Base-by-base conservation (phyloP, 2,797 vertebrate genomes). In the Spondyliosoma cantharus region DNA sequence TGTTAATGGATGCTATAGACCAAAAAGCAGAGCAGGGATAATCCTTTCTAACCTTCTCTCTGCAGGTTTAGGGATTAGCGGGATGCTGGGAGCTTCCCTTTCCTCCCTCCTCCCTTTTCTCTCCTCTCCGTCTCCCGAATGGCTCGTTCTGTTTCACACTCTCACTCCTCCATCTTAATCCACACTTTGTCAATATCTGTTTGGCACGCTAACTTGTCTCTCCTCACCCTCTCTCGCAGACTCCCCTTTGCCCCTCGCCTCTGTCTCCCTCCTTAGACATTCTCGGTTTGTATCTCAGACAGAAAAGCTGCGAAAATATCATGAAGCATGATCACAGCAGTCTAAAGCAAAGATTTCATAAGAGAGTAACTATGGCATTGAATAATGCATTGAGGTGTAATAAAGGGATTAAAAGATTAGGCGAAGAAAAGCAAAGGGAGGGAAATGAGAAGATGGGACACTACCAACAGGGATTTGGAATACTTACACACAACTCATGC, bases 31-130 rank as follows among this genome's bases (percentile, higher is more conserved):
- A 86, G 85, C 76, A 69, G 81, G 68, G 84, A 90, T 91, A 88
- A 92, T 90, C 90, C 87, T 77, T 81, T 83, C 82, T 83, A 91
- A 91, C 90, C 82, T 90, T 92, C 82, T 86, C 85, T 89, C 86
- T 84, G 84, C 87, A 92, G 90, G 88, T 93, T 90, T 87, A 74
- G 50, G 86, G 87, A 92, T 91, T 92, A 91, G 78, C 11, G 48
- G 53, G 83, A 85, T 77, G 84, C 62, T 81, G 83, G 63, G 80
- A 89, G 82, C 85, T 76, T 78, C 61, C 73, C 63, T 71, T 48
- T 61, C 67, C 77, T 77, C 76, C n/a, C 62, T 70, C 56, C 32
- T 64, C 63, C 60, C 52, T 29, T 54, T 69, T 79, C 71, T 16
- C 9, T 48, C 14, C 74, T 12, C 6, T 52, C n/a, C 32, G 9